Conservation (phyloP, 2,797 vertebrate genomes). For the Halcyon leucocephala region DNA sequence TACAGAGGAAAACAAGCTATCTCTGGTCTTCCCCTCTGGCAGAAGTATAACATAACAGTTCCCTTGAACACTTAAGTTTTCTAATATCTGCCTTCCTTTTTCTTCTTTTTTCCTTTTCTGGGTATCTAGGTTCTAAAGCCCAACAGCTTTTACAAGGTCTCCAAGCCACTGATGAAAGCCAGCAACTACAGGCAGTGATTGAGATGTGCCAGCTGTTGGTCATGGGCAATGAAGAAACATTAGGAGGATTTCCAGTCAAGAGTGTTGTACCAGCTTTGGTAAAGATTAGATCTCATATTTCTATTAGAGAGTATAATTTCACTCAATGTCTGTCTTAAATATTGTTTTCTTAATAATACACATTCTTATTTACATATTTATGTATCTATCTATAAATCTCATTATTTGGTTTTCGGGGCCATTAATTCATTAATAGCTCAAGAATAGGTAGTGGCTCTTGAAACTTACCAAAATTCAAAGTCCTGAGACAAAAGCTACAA, state of each 20-base stretch:
- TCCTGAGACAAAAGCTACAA: background rate
- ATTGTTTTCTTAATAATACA: background rate
- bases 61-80: background rate
- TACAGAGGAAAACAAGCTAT: constrained; percentile 54
- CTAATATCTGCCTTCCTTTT: background rate
- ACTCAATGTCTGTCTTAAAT: background rate
- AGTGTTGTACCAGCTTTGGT: constrained; percentile 98
- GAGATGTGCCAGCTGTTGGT: constrained; percentile 99
- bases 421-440: background rate
- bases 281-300: constrained; percentile 43
- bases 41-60: background rate
- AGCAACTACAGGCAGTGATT: constrained; percentile 97
- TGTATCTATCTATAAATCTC: background rate
- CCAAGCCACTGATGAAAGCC: constrained; percentile 97
- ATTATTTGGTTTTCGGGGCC: background rate
- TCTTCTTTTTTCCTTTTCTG: background rate
- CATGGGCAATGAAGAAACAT: constrained; percentile 99
- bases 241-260: constrained; percentile 98
- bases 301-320: background rate
- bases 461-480: background rate
- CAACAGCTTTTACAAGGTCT: constrained; percentile 98
- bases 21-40: constrained; percentile 49
- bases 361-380: background rate
- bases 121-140: constrained; percentile 92
- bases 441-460: background rate